Conservation (phyloP, 2,113 vertebrate genomes). For the Corythaeola cristata region DNA sequence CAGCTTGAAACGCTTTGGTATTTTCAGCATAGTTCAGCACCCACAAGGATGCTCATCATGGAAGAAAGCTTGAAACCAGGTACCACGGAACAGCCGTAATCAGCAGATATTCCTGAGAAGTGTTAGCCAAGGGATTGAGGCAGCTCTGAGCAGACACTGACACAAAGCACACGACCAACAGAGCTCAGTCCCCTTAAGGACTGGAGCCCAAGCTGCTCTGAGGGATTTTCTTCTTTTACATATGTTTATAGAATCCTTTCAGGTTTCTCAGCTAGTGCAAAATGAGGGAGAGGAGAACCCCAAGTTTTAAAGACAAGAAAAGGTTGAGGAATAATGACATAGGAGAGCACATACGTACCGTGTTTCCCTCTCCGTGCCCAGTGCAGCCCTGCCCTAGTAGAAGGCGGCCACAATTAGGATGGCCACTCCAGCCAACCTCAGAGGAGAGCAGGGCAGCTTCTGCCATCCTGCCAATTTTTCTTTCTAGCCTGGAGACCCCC, state of each 20-base stretch:
- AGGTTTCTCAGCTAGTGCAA: neutral
- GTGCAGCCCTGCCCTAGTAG: rapidly evolving
- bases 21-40: neutral
- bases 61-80: neutral
- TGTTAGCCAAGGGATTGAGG: neutral
- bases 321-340: rapidly evolving
- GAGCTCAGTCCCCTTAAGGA: neutral
- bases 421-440: neutral
- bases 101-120: neutral
- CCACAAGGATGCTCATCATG: neutral
- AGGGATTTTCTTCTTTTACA: neutral
- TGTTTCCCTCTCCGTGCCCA: rapidly evolving
- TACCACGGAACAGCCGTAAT: neutral
- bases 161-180: neutral
- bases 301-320: neutral
- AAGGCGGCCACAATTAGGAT: neutral
- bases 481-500: neutral
- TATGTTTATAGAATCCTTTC: neutral
- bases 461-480: neutral
- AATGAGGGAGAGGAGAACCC: neutral
- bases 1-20: rapidly evolving
- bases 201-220: neutral
- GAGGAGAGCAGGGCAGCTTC: neutral
- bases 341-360: rapidly evolving
- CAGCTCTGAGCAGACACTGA: neutral